Base-by-base conservation (phyloP, 2,113 vertebrate species). In the Labrus mixtus region DNA sequence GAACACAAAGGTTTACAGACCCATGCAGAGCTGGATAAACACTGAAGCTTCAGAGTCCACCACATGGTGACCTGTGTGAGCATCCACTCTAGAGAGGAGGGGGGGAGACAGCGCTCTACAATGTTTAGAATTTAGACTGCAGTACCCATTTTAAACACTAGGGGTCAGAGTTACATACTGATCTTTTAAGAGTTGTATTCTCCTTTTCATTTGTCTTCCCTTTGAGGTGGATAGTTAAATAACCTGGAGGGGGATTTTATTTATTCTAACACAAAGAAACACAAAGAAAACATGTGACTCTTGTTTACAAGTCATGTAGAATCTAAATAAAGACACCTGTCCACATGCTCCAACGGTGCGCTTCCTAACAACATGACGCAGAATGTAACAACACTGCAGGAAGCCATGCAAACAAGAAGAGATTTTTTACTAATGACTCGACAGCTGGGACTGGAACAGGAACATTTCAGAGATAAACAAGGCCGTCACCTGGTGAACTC, bases 261-360 rank as follows among this genome's bases (percentile, higher is more conserved):
- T 76, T 50, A 74, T 59, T 74, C 43, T 15, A 53, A 68, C 33
- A 33, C 29, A 33, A 33, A 33, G 29, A 33, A 33, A 33, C 4
- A 39, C 55, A 86, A 85, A 85, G 45, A 87, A 87, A 78, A 81
- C 60, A 33, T 48, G 55, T 37, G 48, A 20, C 53, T 71, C 8
- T 22, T 50, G 16, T 63, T 87, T 81, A 2, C 25, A 25, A 25
- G 75, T 15, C 71, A 41, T 74, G 65, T 37, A 64, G 43, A 60
- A 60, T 56, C 20, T 25, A 25, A 37, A 64, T 80, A 15, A 36
- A 43, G 61, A 80, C 33, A 43, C 20, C 85, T 80, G 73, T 73
- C 58, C 41, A 65, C 72, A 64, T 68, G 70, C 48, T 62, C 29
- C 56, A 22, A 61, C 68, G 29, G 37, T 8, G 45, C 22, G 60